Percentiles rank a stretch among this genome's conserved stretches.
phyloP scores from a whole-genome alignment of 2,113 vertebrate genomes.

The Trachemys scripta region DNA sequence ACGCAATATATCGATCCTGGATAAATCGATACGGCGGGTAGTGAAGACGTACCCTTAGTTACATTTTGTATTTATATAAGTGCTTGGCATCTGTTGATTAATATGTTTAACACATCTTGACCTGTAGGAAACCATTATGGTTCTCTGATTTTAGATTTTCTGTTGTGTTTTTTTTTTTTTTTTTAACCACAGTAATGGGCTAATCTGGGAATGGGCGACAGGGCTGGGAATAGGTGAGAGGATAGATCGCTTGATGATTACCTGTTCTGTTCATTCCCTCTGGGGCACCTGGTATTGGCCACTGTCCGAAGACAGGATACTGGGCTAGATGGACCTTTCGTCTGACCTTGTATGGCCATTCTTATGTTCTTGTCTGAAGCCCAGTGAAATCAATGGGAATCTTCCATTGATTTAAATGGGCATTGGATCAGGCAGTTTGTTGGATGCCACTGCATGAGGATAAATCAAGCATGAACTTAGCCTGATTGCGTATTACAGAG shows the following conservation, averaged over 20 bases:
- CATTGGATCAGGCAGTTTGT: neutral
- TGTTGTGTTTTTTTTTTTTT: neutral
- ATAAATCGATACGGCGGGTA: too few species aligned
- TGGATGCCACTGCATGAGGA: neutral
- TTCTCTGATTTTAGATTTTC: neutral
- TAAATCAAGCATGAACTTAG: neutral
- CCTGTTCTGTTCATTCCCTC: too few species aligned
- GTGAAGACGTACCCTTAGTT: neutral
- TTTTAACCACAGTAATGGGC: neutral
- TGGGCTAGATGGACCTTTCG: too few species aligned
- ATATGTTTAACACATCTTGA: neutral
- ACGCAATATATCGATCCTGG: too few species aligned
- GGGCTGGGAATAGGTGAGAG: too few species aligned
- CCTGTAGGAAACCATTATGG: neutral
- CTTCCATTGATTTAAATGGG: neutral
- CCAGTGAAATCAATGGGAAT: neutral
- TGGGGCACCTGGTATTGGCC: too few species aligned
- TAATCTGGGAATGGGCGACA: neutral
- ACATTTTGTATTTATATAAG: neutral
- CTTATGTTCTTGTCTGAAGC: neutral
- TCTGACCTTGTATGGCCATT: too few species aligned
- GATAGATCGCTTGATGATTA: too few species aligned
- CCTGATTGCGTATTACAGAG: neutral
- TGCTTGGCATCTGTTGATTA: neutral
- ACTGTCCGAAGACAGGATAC: too few species aligned